These are phyloP conservation scores for Drosophila nigricruria DNA, from an alignment of 2,888 invertebrate genomes.

Conservation along the genomic window DNA sequence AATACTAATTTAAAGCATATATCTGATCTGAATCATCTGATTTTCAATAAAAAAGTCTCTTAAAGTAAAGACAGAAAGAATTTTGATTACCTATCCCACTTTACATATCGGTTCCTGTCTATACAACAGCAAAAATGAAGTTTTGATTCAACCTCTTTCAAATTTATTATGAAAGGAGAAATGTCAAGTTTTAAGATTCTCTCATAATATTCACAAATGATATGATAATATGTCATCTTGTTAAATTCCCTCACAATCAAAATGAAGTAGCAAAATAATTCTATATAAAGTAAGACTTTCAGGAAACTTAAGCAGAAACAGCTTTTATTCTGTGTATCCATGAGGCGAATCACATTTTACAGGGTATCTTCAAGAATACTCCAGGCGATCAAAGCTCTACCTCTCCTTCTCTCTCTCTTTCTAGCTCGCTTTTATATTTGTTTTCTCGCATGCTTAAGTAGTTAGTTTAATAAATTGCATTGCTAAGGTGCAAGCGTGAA, in stretches of 20 bases:
- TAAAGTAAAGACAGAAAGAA: not conserved
- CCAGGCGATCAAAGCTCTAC: not conserved
- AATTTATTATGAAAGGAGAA: not conserved
- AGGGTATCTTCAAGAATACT: not conserved
- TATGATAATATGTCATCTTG: no score
- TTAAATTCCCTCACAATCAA: no score
- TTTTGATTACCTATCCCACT: not conserved
- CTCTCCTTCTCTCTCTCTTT: not conserved
- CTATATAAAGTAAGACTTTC: no score
- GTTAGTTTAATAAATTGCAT: conserved; percentile 75
- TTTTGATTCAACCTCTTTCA: not conserved
- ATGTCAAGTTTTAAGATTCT: not conserved
- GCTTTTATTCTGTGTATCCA: not conserved
- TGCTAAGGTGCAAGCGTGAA: conserved; percentile 23
- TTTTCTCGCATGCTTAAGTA: conserved; percentile 68
- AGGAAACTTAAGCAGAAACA: not conserved
- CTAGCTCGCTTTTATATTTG: conserved; percentile 27
- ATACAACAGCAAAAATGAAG: no score
- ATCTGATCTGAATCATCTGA: no score
- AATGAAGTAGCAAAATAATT: no score
- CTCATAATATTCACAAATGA: not conserved
- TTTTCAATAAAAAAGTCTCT: no score
- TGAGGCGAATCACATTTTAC: not conserved
- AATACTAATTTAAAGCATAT: no score
- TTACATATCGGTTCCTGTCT: not conserved